Base-by-base conservation (phyloP, 2,797 vertebrate species). In the Gymnoscopelus microlampas region DNA sequence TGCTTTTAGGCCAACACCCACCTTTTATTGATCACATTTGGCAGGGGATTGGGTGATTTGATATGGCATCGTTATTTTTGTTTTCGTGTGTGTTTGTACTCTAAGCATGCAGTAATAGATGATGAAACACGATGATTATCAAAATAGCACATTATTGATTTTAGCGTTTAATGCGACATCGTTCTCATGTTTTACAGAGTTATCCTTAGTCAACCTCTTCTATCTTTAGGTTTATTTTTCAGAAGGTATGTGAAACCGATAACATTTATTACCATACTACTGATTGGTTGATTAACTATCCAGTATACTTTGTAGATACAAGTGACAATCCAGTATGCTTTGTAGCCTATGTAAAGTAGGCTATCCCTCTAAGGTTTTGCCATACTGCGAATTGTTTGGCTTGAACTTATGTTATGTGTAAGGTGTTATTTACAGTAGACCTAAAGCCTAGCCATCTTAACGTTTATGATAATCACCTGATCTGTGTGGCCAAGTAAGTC, bases 231-330 rank as follows among this genome's bases (percentile, higher is more conserved):
- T 29, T 29, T 14, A 57, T 57, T 13, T 4, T 57, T 29, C 13
- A 3, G 19, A 11, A 29, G 9, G 5, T 26, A 57, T 57, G 10
- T 5, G 11, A 4, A 1, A 8, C 19, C 14, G 9, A 57, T 29
- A 14, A 5, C 35, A 4, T 35, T n/a, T 61, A 50, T 53, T 3
- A 4, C 50, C 14, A 29, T 49, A 2, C 44, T 56, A 12, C 5
- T 56, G 29, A 2, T 63, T 76, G 63, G 23, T 32, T 64, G 26
- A 58, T n/a, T 11, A 24, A 11, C 10, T 56, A 12, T 26, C 10
- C 19, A 19, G 2, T 23, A 54, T 56, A 24, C 24, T 24, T 56
- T 5, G 4, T 3, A 54, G 8, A 5, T 56, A 56, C 11, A 5
- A n/a, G 3, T 59, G 35, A 5, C 54, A 3, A 1, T 58, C 32